Evolutionary conservation across 1,140 invertebrate genomes (phyloP), one percentile per base, ranked within the genome.

Genomic region (Papilio polyxenes): DNA sequence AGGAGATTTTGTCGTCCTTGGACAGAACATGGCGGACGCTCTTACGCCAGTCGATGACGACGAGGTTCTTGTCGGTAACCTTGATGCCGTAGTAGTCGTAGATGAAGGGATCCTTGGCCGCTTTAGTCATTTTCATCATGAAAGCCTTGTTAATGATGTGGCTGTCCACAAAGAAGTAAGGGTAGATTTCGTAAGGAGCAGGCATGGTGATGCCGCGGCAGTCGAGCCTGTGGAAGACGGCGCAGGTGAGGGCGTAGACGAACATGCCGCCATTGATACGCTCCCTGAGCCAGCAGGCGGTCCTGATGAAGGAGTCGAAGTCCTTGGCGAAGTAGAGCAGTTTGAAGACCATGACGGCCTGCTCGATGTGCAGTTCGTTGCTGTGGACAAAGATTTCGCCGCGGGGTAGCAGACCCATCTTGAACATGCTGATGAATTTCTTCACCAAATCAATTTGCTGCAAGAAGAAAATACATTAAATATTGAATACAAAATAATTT

Each of bases 181-280:
- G 96, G 87, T 95, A 95, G 82, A 97, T 94, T 89, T 97, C 96
- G 87, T 97, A 97, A 51, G 96, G 95, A 20, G 96, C 95, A 10
- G 97, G 96, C 0, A 97, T 82, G 59, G 93, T 92, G 77, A 97
- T 94, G 82, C 95, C 95, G 62, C 92, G 93, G 88, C 95, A 96
- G 88, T 96, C 96, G 17, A 92, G 85, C 44, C 96, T 94, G 88
- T 97, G 96, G 82, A 96, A 90, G 11, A 96, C 91, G 53, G 96
- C 96, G 4, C 95, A 94, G 65, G 93, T 95, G 56, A 96, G 90
- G 9, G 95, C 95, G 79, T 96, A 96, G 13, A 95, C 86, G 90
- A 96, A 97, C 90, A 96, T 95, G 62, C 95, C 95, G 48, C 95
- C 95, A 92, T 97, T 97, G 84, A 96, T 92, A 86, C 95, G 89